phyloP scores from a whole-genome alignment of 1,140 invertebrate species.

The Anagrus nilaparvatae region DNA sequence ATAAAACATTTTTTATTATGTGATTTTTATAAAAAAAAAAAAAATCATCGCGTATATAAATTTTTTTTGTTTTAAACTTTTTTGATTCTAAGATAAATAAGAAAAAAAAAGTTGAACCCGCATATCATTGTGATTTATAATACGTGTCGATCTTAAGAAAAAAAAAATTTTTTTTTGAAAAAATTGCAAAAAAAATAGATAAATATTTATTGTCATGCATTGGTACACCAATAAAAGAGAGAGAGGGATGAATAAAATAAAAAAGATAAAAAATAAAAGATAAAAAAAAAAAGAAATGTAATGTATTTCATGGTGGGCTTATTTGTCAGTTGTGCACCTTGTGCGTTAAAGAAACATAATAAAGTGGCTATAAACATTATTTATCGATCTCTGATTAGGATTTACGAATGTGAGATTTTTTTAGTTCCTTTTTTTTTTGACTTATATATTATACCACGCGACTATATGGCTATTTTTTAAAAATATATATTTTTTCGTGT shows the following conservation, averaged over 20 bases:
- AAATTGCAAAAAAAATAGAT: no score
- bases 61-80: conserved; percentile 29
- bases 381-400: conserved; percentile 17
- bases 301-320: conserved; percentile 35
- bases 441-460: conserved; percentile 1
- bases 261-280: no score
- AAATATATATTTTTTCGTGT: background rate
- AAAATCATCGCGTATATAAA: no score
- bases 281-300: no score
- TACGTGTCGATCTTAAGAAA: no score
- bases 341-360: conserved; percentile 14
- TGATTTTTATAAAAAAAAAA: no score
- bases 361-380: conserved; percentile 7
- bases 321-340: conserved; percentile 31
- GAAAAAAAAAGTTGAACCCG: conserved; percentile 42
- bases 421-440: conserved; percentile 1
- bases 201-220: no score
- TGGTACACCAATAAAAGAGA: no score
- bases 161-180: no score
- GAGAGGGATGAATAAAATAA: no score
- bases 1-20: conserved; percentile 46
- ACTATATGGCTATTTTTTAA: no score
- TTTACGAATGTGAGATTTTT: conserved; percentile 12
- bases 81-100: conserved; percentile 44
- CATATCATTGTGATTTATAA: conserved; percentile 43